A percentile compares a stretch with the other conserved stretches of the same genome.
Evolutionary conservation across 2,113 vertebrate species (phyloP).

Genomic region (Poecilia latipinna): DNA sequence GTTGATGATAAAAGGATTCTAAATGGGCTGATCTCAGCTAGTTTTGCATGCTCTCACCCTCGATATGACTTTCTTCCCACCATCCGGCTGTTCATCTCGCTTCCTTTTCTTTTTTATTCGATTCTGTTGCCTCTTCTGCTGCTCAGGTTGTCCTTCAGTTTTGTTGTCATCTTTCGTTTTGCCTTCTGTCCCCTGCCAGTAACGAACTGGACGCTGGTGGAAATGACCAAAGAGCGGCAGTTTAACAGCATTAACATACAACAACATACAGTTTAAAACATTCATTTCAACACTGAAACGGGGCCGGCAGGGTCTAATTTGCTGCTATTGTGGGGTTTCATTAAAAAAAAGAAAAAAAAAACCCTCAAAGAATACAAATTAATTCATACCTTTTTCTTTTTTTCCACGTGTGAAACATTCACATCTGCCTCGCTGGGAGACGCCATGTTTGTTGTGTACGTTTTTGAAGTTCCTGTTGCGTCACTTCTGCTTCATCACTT

Average conservation of each 20-base stretch:
- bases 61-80: conserved; percentile 45
- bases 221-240: not conserved
- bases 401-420: conserved; percentile 73
- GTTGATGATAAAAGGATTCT: not conserved
- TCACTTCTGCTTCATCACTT: conserved; percentile 5
- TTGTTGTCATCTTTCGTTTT: conserved; percentile 22
- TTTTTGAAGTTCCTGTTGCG: conserved; percentile 22
- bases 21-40: too few relatives aligned
- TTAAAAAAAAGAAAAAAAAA: not conserved
- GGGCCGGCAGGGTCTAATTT: not conserved
- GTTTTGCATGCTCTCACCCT: conserved; percentile 53
- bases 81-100: not conserved
- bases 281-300: not conserved
- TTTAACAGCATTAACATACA: not conserved
- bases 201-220: conserved; percentile 54
- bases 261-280: not conserved
- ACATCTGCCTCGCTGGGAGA: not conserved
- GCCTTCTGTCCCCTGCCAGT: conserved; percentile 57
- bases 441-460: conserved; percentile 81
- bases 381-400: conserved; percentile 69
- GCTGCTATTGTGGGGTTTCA: not conserved
- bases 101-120: conserved; percentile 30
- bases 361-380: not conserved
- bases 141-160: conserved; percentile 7
- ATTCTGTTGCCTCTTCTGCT: not conserved